Evolutionary conservation across 64 coral and sea anemone species (phyloP), one percentile per base, ranked within the genome.

Genomic region (Dendrophyllia cribrosa): DNA sequence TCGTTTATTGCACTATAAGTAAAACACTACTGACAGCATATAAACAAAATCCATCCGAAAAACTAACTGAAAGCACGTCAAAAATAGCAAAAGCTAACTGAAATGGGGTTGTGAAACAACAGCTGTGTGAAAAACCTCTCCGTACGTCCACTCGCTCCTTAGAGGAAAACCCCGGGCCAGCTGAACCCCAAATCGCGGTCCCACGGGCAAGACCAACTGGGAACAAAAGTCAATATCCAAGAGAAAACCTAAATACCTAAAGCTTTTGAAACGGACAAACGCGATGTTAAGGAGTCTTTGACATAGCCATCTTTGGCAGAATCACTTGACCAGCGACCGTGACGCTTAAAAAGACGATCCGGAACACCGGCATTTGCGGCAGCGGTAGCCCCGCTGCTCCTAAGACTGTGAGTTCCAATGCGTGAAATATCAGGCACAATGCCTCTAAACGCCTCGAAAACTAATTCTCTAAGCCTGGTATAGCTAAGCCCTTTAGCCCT

Each of bases 261-360:
- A 78, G 76, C 76, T 47, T 78, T 55, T 52, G 49, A 78, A 78
- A 78, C 76, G 8, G 76, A 78, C n/a, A 78, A 78, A 78, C 76
- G 76, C 3, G 50, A 78, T 56, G 0, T 13, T 16, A 78, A 16
- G n/a, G 49, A 78, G 24, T 78, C 76, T 59, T 78, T 56, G 52
- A 78, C 49, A 56, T 59, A 55, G 53, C 76, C 49, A 50, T 78
- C 34, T 44, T 75, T 75, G 72, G 72, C 72, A 24, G 26, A 46
- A 46, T 23, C 17, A 75, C 1, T 75, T 22, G 47, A 50, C 72
- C 72, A 75, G 47, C 76, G 76, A n/a, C 76, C 45, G 5, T 78
- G 49, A 34, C 34, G 34, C 34, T 34, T 34, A 34, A 34, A n/a
- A 34, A 34, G 34, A 34, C 34, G 34, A 34, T 34, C 34, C 34